Evolutionary conservation across 2,797 vertebrate species (phyloP), one percentile per base, ranked within the genome.

Genomic region (Thripadectes ignobilis): DNA sequence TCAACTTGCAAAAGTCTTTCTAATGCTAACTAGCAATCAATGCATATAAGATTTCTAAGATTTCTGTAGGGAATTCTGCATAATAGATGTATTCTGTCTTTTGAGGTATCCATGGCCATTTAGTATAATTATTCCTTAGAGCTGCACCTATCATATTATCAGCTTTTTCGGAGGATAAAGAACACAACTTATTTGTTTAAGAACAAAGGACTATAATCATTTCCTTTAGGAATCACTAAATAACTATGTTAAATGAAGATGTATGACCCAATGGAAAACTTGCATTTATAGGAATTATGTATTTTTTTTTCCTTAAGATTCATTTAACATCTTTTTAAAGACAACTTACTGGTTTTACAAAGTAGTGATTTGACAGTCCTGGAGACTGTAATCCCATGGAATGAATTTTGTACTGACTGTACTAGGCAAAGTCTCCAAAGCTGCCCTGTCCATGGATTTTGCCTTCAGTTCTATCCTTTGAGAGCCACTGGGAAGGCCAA

Each of bases 61-160:
- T 97, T 98, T 97, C 97, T 98, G 96, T 97, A 95, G 98, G 98
- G 98, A 98, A 98, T 98, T 98, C 94, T 97, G 93, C 96, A 97
- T 97, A 98, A 98, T 97, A 98, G 96, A 97, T 94, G 92, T 95
- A 96, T 96, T 96, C 95, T 97, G 88, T 97, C 97, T 98, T 98
- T 98, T 97, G 97, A 98, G 95, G 96, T 97, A 97, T 97, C 88
- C 95, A 96, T 81, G 63, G 85, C 85, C 97, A 97, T 97, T 98
- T 98, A 97, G 93, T 97, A 91, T 97, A 98, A 98, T 98, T 97
- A 98, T 96, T 97, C 94, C 95, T 98, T 96, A 96, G 97, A 97
- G 88, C 94, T 95, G 95, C 88, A 97, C 96, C 97, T 98, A 98
- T 97, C 97, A 96, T 97, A 97, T 97, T 95, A 98, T 97, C 96